Evolutionary conservation across 2,888 invertebrate species (phyloP).

Genomic region (Sericinus montela): DNA sequence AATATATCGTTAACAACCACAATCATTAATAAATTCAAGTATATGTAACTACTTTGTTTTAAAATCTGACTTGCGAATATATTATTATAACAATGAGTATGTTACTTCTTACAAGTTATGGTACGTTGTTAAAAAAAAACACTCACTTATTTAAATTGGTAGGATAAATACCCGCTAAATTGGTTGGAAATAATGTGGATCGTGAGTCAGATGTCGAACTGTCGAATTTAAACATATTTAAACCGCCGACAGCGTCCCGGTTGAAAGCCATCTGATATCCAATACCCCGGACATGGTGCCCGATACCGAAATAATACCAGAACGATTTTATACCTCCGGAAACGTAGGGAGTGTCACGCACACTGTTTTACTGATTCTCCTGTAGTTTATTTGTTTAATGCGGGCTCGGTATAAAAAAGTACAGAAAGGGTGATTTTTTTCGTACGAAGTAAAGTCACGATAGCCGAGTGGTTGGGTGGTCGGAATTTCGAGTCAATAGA

Average conservation of each 20-base stretch:
- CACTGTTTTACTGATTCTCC: conserved; percentile 1
- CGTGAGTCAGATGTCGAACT: conserved; percentile 36
- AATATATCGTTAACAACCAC: too few species aligned
- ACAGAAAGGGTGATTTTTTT: too few species aligned
- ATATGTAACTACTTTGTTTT: too few species aligned
- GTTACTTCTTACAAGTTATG: background rate
- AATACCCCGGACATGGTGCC: conserved; percentile 27
- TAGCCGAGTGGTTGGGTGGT: too few species aligned
- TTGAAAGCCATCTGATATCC: conserved; percentile 41
- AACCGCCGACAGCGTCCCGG: conserved; percentile 39
- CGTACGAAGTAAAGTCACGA: too few species aligned
- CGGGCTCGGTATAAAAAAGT: too few species aligned
- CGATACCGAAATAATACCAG: conserved; percentile 44
- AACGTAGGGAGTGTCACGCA: conserved; percentile 38
- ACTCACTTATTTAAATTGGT: conserved; percentile 42
- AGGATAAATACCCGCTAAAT: conserved; percentile 37
- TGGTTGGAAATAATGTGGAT: conserved; percentile 47
- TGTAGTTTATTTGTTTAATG: background rate
- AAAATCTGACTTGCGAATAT: too few species aligned
- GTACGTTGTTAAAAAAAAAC: background rate
- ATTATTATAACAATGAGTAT: too few species aligned
- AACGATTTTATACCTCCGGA: conserved; percentile 50
- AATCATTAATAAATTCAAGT: too few species aligned
- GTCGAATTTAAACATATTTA: conserved; percentile 47
- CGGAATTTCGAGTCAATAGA: too few species aligned